Evolutionary conservation across 2,113 vertebrate genomes (phyloP), one percentile per base, ranked within the genome.

Genomic region (Coptodon bakossiorum): DNA sequence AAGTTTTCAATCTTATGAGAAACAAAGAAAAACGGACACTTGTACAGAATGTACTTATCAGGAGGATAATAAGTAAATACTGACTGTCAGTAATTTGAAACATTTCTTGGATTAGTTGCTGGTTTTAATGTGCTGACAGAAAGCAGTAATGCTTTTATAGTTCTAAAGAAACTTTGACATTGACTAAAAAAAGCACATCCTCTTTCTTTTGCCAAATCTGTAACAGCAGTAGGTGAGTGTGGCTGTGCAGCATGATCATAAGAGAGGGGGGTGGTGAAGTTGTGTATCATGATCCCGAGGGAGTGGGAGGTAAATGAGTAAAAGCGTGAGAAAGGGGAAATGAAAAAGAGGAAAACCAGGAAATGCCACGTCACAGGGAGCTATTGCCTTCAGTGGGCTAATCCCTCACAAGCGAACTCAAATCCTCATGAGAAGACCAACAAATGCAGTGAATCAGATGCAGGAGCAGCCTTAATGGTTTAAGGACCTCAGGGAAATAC

Each of bases 281-380:
- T 63, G 68, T 56, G 84, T 6, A 22, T 53, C n/a, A 57, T 1
- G 36, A 48, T 40, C 86, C 59, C 68, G 9, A 12, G 86, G 73
- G 90, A 89, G 82, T 3, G 66, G 78, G 78, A 86, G 63, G 57
- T 83, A 50, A 85, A 56, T 31, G 79, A 90, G 56, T 56, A 59
- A 84, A 86, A 91, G 89, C 83, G 24, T 94, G 92, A 92, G 94
- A 95, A 93, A 90, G 68, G 90, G 90, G 82, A 91, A 88, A 80
- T 83, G 78, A 88, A 61, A 36, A 1, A 81, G 83, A 80, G 79
- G 61, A 83, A 83, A 86, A 87, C 11, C 83, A 93, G 85, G 89
- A 94, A 95, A 91, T 71, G 79, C 57, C 43, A 76, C 83, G 53
- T 84, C 76, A 90, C 83, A 40, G 38, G 54, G 80, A 71, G 54